phyloP scores from a whole-genome alignment of 2,797 vertebrate genomes.

The Lagorchestes hirsutus region DNA sequence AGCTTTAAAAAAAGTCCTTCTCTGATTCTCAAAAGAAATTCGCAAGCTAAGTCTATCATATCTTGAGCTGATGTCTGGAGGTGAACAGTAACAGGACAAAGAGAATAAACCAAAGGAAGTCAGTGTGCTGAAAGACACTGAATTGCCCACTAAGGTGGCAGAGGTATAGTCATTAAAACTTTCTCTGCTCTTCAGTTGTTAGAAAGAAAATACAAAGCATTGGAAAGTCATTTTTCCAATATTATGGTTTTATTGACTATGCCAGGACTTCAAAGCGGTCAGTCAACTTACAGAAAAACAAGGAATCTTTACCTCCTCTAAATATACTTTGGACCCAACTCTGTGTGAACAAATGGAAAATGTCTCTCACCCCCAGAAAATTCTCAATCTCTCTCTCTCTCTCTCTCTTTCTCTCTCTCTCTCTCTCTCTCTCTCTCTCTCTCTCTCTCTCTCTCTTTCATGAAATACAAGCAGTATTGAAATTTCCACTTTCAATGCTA shows the following conservation, averaged over 20 bases:
- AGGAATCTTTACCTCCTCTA: not conserved
- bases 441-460: not conserved
- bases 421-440: no score
- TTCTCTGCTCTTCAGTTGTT: not conserved
- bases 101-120: not conserved
- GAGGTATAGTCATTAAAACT: not conserved
- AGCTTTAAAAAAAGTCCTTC: conserved; percentile 62
- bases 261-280: not conserved
- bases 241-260: conserved; percentile 19
- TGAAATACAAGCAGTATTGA: not conserved
- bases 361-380: not conserved
- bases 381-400: not conserved
- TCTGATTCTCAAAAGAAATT: conserved; percentile 67
- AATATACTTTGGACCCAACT: not conserved
- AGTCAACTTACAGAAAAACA: conserved; percentile 8
- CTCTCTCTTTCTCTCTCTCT: not conserved
- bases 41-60: not conserved
- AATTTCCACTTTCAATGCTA: conserved; percentile 1
- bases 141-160: not conserved
- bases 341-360: not conserved
- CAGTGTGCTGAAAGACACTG: conserved; percentile 41
- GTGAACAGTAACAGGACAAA: not conserved
- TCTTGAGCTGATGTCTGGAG: conserved; percentile 26
- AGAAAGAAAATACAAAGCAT: conserved; percentile 36
- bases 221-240: conserved; percentile 10